phyloP scores from a whole-genome alignment of 2,797 vertebrate species.

The Pyrrhura leucotis region DNA sequence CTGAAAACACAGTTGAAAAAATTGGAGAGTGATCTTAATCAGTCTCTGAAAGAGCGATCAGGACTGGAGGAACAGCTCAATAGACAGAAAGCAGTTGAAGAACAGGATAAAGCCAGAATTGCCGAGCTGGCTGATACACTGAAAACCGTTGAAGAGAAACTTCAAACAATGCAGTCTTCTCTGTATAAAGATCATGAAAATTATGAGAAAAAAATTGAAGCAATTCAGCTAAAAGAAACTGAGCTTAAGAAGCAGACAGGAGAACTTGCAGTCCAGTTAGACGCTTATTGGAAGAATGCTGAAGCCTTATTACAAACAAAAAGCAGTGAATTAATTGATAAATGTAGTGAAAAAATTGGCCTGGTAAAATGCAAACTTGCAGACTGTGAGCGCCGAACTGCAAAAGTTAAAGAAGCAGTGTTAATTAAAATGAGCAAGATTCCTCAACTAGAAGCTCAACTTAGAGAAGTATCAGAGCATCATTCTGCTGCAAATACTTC shows the following conservation, averaged over 20 bases:
- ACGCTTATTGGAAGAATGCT: conserved; percentile 77
- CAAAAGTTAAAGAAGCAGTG: conserved; percentile 80
- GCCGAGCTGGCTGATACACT: conserved; percentile 76
- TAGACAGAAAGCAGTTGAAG: conserved; percentile 72
- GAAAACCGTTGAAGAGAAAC: conserved; percentile 78
- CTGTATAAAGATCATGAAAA: conserved; percentile 79
- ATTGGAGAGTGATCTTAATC: conserved; percentile 82
- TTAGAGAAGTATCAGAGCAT: conserved; percentile 79
- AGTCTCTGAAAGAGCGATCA: conserved; percentile 83
- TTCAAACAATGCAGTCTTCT: conserved; percentile 76
- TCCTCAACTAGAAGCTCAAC: conserved; percentile 84
- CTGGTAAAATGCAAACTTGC: conserved; percentile 78
- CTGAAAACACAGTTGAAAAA: conserved; percentile 84
- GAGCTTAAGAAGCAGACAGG: conserved; percentile 76
- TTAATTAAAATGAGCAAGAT: conserved; percentile 76
- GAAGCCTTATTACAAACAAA: conserved; percentile 79
- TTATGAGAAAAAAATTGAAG: conserved; percentile 80
- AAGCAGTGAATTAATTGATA: conserved; percentile 79
- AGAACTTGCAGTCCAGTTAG: conserved; percentile 76
- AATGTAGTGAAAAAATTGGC: conserved; percentile 76
- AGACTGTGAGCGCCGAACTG: conserved; percentile 75
- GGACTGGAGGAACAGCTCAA: conserved; percentile 81
- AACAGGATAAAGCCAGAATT: conserved; percentile 77
- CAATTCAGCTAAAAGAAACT: conserved; percentile 78
- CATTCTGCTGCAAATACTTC: conserved; percentile 80